Evolutionary conservation across 2,797 vertebrate genomes (phyloP), one percentile per base, ranked within the genome.

Genomic region (Sarcophilus harrisii): DNA sequence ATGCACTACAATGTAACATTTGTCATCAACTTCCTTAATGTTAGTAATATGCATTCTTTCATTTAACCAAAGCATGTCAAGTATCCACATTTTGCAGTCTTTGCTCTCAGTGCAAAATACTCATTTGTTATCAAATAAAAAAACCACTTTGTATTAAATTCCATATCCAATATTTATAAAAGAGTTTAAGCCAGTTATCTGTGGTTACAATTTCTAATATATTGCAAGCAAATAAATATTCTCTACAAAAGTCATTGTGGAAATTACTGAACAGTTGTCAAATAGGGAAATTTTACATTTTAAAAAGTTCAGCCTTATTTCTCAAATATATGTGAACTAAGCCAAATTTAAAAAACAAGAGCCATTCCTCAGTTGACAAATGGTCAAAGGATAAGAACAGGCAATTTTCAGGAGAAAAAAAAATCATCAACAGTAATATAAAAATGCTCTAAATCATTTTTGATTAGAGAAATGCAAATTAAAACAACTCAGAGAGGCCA

Each of bases 141-240:
- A 29, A 58, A 27, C 6, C 58, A 66, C 4, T 66, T n/a, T 66
- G 62, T 1, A n/a, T 45, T 93, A 91, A 90, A 49, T 45, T 29
- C 29, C 90, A 90, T 62, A 58, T 92, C 59, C 93, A 92, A 96
- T 21, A 92, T 73, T 6, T 52, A 18, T 93, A 14, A 95, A 28
- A 93, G 16, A 96, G 57, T 94, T 93, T 32, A 60, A 18, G 45
- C 92, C 57, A 95, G 90, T 59, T 91, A 45, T 10, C 27, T n/a
- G 45, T 87, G 73, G 29, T 4, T 55, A 4, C 27, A 49, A 30
- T 2, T 45, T 90, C 29, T 28, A 87, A 89, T 57, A 62, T 1
- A 57, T 2, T 90, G 3, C 38, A 73, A 73, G 18, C 54, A 32
- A n/a, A 1, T 66, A 94, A 49, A 96, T 14, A 95, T 90, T 92